Conservation (phyloP, 2,113 vertebrate genomes). For the Semnornis frantzii region DNA sequence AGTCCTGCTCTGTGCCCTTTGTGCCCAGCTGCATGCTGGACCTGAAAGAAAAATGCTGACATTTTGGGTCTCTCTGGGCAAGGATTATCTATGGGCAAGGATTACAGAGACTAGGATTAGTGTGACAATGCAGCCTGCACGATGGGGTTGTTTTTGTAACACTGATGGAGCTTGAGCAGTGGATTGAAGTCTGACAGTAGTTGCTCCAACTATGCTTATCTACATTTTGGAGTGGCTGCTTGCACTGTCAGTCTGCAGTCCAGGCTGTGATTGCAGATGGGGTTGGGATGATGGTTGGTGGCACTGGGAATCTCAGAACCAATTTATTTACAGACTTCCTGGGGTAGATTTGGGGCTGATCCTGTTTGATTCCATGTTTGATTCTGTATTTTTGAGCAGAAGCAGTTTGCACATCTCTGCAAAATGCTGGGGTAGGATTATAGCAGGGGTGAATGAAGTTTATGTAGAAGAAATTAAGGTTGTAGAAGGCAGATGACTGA, state of each 20-base stretch:
- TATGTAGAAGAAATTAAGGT: neutral
- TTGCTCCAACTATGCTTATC: neutral
- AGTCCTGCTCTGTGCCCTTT: neutral
- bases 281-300: neutral
- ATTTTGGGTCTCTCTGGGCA: neutral
- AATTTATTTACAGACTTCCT: neutral
- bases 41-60: neutral
- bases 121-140: neutral
- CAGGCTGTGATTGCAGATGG: neutral
- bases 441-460: neutral
- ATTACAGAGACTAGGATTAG: neutral
- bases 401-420: neutral
- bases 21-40: neutral
- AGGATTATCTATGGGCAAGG: neutral
- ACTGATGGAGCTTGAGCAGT: neutral
- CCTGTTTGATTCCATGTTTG: accelerated
- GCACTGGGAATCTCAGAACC: neutral
- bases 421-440: neutral
- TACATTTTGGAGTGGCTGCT: accelerated
- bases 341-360: neutral
- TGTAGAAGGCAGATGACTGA: neutral
- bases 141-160: neutral
- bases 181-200: neutral
- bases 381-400: neutral
- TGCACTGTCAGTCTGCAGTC: neutral